Evolutionary conservation across 2,888 invertebrate species (phyloP), one percentile per base, ranked within the genome.

Genomic region (Athalia cordata): DNA sequence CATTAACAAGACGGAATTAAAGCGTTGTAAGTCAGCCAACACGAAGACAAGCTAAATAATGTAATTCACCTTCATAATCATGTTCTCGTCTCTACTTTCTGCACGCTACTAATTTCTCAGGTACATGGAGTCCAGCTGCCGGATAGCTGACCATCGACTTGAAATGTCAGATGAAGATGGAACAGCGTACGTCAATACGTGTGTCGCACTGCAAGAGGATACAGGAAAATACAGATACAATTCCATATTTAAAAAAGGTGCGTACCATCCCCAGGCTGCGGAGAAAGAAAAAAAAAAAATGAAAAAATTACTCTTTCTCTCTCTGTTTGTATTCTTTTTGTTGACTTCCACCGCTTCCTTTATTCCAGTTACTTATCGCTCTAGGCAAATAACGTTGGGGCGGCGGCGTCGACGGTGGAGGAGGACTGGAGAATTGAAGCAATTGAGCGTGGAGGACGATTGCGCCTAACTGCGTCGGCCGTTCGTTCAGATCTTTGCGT

Each of bases 281-380:
- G 15, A 13, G 8, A 15, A 9, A n/a, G n/a, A n/a, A n/a, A 49
- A 66, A n/a, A 49, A 49, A 49, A 49, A 49, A 66, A 11, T 11
- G 43, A 68, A 52, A 52, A 67, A 59, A 72, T 57, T 5, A 45
- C 47, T 59, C 4, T 65, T 8, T 47, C 67, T 50, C 50, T 11
- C 62, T 81, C 75, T 82, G 81, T 82, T 81, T 81, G 82, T 81
- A 75, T 83, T 81, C 81, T 67, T 79, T 79, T 80, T 82, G 82
- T 81, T 64, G 75, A 75, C 64, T 75, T 75, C 61, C 82, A 81
- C 83, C 84, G 80, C 79, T 65, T 81, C 82, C 84, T 84, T 85
- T 86, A 84, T 86, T 82, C 81, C 81, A 81, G 81, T 84, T 84
- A 85, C 83, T 86, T 86, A 85, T 85, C 84, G 75, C 75, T 83